Evolutionary conservation across 1,140 invertebrate species (phyloP).

Genomic region (Coptotermes formosanus): DNA sequence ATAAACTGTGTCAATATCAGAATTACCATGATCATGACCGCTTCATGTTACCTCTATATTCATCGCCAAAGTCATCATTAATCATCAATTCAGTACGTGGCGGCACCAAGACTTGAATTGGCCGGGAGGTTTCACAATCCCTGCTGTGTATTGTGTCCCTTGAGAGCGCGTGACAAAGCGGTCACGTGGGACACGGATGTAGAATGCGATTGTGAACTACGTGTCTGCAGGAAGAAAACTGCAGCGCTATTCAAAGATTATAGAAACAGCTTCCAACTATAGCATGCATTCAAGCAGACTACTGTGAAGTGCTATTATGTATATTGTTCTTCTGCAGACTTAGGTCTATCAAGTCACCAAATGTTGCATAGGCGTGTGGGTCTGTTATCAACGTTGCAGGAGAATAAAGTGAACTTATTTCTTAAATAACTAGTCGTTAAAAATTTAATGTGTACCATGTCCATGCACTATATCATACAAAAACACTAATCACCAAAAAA

Average conservation of each 20-base stretch:
- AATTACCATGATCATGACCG: neutral
- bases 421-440: too few species aligned
- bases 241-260: neutral
- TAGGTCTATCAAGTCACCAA: too few species aligned
- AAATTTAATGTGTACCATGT: too few species aligned
- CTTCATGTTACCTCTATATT: neutral
- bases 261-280: too few species aligned
- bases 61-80: slow-evolving; percentile 1
- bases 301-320: too few species aligned
- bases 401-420: too few species aligned
- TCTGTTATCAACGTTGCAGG: too few species aligned
- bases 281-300: too few species aligned
- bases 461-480: too few species aligned
- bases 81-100: neutral
- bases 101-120: neutral
- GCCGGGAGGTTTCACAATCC: neutral
- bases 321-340: too few species aligned
- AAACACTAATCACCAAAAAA: too few species aligned
- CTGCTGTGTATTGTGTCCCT: slow-evolving; percentile 26
- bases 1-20: slow-evolving; percentile 1
- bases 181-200: neutral
- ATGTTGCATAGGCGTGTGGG: too few species aligned
- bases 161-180: slow-evolving; percentile 27
- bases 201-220: neutral
- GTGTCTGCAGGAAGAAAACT: neutral